A percentile compares a stretch with the other conserved stretches of the same genome.
phyloP scores from a whole-genome alignment of 2,113 vertebrate species.

The Seriola quinqueradiata region DNA sequence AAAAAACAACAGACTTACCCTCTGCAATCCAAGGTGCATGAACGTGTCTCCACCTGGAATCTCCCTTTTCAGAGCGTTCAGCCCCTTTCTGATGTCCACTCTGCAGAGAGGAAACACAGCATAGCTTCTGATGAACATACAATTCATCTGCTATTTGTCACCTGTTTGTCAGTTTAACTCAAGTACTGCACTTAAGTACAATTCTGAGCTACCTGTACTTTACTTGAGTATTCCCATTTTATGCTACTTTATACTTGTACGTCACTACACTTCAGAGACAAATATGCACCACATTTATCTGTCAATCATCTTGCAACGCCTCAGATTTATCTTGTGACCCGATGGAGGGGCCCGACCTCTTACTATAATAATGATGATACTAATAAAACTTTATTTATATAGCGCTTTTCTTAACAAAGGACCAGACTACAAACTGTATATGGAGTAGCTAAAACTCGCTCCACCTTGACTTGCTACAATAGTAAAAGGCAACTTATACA shows the following conservation, averaged over 20 bases:
- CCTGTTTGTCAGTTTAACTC: background rate
- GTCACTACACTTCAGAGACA: background rate
- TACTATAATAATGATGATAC: too few relatives aligned
- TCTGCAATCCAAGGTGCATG: slow-evolving; percentile 91
- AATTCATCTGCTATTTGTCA: background rate
- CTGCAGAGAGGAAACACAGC: slow-evolving; percentile 72
- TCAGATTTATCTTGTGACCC: too few relatives aligned
- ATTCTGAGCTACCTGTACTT: background rate
- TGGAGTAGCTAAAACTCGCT: too few relatives aligned
- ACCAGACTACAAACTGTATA: too few relatives aligned
- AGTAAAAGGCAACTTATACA: background rate
- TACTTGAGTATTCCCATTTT: background rate
- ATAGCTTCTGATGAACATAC: background rate
- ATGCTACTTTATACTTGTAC: background rate
- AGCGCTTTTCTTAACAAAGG: too few relatives aligned
- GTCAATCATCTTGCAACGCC: too few relatives aligned
- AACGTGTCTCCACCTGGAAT: slow-evolving; percentile 89
- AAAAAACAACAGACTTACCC: slow-evolving; percentile 44
- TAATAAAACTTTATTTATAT: too few relatives aligned
- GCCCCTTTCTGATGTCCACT: slow-evolving; percentile 86
- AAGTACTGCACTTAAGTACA: background rate
- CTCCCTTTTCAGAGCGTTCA: slow-evolving; percentile 84
- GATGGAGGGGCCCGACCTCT: too few relatives aligned
- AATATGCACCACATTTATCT: background rate
- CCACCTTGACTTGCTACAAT: too few relatives aligned